Evolutionary conservation across 2,797 vertebrate genomes (phyloP), one percentile per base, ranked within the genome.

Genomic region (Enteromius fasciolatus): DNA sequence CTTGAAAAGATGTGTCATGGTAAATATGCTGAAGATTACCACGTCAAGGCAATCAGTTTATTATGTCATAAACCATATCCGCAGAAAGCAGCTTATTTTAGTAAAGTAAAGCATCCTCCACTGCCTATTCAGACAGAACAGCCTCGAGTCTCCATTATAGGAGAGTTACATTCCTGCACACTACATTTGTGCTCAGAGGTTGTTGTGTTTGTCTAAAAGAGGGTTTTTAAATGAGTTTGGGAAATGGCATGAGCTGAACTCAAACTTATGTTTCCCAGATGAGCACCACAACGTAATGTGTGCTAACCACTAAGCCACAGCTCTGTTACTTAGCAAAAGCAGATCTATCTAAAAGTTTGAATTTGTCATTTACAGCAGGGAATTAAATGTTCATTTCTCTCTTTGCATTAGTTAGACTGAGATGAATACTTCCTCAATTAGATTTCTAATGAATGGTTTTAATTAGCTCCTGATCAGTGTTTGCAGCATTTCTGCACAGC

Each of bases 401-500:
- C 72, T 66, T 81, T 68, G 61, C 23, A 54, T 82, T 72, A 69
- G 57, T 78, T 77, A 36, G 81, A 76, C 63, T 72, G 63, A 61
- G 64, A 83, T 28, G 67, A 86, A 48, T 46, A 41, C 68, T 74
- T 70, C 64, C 68, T 81, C 68, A 81, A 74, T 83, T 75, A 75
- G 76, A 46, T 82, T 80, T 46, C 79, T 86, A 84, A 86, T 84
- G 59, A 77, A 79, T 52, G 15, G 67, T 69, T 67, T 76, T 59
- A 44, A 82, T 76, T 23, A 68, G 72, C 61, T 82, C 10, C 61
- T 67, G 61, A 67, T 76, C 72, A 20, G 23, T 54, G 72, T 74
- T 76, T 67, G 57, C 44, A 25, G 44, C 69, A 52, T 63, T 46
- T 73, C 12, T 23, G 41, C 57, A 64, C 50, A 59, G 68, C n/a